Evolutionary conservation across 2,888 invertebrate species (phyloP).

Genomic region (Mamestra brassicae): DNA sequence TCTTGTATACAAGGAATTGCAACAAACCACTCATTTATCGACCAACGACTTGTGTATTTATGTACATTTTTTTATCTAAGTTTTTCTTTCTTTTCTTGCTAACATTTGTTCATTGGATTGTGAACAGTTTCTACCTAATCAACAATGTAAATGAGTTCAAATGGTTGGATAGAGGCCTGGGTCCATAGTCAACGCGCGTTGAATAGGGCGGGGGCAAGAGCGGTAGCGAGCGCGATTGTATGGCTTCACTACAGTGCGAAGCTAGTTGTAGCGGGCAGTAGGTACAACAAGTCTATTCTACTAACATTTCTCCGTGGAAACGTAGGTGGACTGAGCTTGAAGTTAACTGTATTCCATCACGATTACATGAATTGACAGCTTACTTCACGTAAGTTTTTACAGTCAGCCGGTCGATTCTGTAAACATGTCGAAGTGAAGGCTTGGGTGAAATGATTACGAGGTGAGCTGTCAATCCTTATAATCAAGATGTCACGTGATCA

Average conservation of each 20-base stretch:
- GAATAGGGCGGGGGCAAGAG: neutral
- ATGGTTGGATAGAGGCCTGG: conserved; percentile 58
- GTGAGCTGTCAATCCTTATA: no score
- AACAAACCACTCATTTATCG: conserved; percentile 56
- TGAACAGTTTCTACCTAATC: conserved; percentile 76
- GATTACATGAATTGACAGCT: no score
- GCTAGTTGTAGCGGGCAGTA: neutral
- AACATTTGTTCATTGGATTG: conserved; percentile 60
- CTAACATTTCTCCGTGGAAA: no score
- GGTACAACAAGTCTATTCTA: no score
- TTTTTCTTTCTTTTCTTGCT: conserved; percentile 56
- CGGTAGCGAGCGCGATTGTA: neutral
- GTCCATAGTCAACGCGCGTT: neutral
- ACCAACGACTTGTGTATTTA: conserved; percentile 54
- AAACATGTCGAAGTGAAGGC: no score
- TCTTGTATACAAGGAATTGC: conserved; percentile 57
- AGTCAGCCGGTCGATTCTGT: no score
- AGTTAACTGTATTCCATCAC: no score
- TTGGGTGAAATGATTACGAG: no score
- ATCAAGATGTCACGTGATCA: no score
- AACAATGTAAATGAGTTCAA: conserved; percentile 72
- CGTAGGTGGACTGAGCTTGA: no score
- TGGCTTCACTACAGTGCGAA: neutral
- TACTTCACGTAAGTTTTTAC: no score
- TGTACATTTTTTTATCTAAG: conserved; percentile 45